These are phyloP conservation scores for Drosophila nikananu DNA, from an alignment of 1,140 invertebrate genomes.

Conservation along the genomic window DNA sequence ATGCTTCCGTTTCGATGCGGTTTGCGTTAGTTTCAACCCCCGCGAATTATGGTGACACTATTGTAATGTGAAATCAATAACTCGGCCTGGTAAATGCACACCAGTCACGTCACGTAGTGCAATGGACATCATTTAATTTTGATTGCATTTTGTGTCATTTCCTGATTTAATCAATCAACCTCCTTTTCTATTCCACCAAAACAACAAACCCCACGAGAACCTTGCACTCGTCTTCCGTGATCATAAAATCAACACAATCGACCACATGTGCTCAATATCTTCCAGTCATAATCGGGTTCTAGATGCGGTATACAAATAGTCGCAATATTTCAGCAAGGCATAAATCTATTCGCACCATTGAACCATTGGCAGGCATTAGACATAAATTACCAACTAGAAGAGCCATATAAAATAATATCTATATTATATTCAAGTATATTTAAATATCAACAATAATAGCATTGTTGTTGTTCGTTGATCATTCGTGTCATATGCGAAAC, in stretches of 20 bases:
- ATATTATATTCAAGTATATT: conserved; percentile 55
- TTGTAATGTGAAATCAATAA: conserved; percentile 71
- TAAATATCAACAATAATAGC: conserved; percentile 39
- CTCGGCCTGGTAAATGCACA: conserved; percentile 48
- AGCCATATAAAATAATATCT: conserved; percentile 42
- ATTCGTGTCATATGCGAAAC: conserved; percentile 76
- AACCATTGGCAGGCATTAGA: conserved; percentile 47
- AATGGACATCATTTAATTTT: conserved; percentile 28
- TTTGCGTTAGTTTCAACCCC: background rate
- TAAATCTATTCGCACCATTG: conserved; percentile 69
- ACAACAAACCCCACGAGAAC: conserved; percentile 15
- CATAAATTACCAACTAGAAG: conserved; percentile 60
- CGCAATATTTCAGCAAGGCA: conserved; percentile 55
- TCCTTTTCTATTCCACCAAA: conserved; percentile 14
- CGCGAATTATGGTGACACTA: conserved; percentile 5
- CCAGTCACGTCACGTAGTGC: conserved; percentile 42
- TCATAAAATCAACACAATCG: conserved; percentile 29
- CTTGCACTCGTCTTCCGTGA: conserved; percentile 31
- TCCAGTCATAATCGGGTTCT: conserved; percentile 27
- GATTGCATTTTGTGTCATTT: conserved; percentile 13
- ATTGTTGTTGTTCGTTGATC: conserved; percentile 52
- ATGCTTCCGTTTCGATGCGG: conserved; percentile 33
- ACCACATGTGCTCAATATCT: conserved; percentile 35
- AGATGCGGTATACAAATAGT: conserved; percentile 46
- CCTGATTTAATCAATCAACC: conserved; percentile 43